Percentiles rank a stretch among this genome's conserved stretches.
Evolutionary conservation across 2,888 invertebrate genomes (phyloP).

Genomic region (Scrobipalpa costella): DNA sequence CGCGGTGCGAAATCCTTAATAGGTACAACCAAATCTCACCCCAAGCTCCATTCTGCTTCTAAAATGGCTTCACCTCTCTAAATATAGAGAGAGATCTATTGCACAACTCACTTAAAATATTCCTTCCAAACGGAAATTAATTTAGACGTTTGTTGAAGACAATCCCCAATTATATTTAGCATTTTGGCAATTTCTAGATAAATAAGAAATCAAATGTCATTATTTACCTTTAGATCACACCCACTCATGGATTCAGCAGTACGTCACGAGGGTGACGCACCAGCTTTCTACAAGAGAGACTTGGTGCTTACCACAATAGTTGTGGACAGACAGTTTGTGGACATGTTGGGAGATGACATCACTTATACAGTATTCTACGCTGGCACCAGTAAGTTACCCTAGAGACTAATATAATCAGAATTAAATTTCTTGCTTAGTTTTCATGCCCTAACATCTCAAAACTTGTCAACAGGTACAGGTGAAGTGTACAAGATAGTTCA

Average conservation of each 20-base stretch:
- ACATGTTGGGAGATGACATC: conserved; percentile 76
- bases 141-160: neutral
- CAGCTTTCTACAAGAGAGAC: conserved; percentile 83
- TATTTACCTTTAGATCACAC: conserved; percentile 75
- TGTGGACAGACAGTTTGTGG: conserved; percentile 81
- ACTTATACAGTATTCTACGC: conserved; percentile 82
- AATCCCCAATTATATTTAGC: neutral
- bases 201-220: neutral
- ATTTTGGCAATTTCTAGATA: neutral
- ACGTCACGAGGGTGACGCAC: conserved; percentile 82
- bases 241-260: conserved; percentile 88
- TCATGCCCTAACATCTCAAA: neutral
- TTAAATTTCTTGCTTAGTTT: neutral
- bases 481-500: conserved; percentile 84
- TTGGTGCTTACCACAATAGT: conserved; percentile 82
- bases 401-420: too few species aligned
- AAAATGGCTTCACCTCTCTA: neutral
- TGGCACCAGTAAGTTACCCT: conserved; percentile 80
- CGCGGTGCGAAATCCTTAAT: conserved; percentile 52
- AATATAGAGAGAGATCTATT: neutral
- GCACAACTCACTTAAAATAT: neutral
- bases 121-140: neutral
- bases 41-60: conserved; percentile 25
- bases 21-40: conserved; percentile 44
- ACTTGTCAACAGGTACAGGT: conserved; percentile 69